phyloP scores from a whole-genome alignment of 2,113 vertebrate genomes.

The Hepsetus odoe region DNA sequence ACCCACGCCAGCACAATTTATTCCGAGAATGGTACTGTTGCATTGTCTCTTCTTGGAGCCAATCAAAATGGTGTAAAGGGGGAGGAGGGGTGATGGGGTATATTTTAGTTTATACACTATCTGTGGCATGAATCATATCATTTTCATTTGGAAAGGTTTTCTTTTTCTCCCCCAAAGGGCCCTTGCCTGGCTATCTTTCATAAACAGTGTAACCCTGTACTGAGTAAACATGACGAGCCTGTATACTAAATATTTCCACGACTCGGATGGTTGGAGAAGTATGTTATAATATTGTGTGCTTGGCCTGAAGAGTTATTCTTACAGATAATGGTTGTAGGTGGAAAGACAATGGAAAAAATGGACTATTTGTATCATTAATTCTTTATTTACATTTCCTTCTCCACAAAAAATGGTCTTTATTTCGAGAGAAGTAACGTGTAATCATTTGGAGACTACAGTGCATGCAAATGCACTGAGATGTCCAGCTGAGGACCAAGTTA shows the following conservation, averaged over 20 bases:
- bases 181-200: constrained; percentile 75
- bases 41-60: constrained; percentile 80
- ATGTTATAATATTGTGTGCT: constrained; percentile 74
- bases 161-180: constrained; percentile 70
- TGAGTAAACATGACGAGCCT: constrained; percentile 77
- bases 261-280: constrained; percentile 74
- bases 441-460: neutral
- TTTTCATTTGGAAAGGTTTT: constrained; percentile 75
- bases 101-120: constrained; percentile 76
- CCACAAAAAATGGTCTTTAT: neutral
- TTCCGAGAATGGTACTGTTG: constrained; percentile 83
- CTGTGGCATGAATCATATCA: constrained; percentile 76
- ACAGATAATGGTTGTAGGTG: constrained; percentile 67
- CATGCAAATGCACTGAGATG: neutral
- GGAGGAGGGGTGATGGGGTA: constrained; percentile 67
- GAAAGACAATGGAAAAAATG: constrained; percentile 40
- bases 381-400: neutral
- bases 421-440: neutral
- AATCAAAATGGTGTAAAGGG: constrained; percentile 77
- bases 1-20: constrained; percentile 82
- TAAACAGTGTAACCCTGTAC: constrained; percentile 80
- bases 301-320: constrained; percentile 61
- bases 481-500: neutral
- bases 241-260: constrained; percentile 80
- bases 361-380: neutral